phyloP scores from a whole-genome alignment of 2,797 vertebrate species.

The Oreonectes daqikongensis region DNA sequence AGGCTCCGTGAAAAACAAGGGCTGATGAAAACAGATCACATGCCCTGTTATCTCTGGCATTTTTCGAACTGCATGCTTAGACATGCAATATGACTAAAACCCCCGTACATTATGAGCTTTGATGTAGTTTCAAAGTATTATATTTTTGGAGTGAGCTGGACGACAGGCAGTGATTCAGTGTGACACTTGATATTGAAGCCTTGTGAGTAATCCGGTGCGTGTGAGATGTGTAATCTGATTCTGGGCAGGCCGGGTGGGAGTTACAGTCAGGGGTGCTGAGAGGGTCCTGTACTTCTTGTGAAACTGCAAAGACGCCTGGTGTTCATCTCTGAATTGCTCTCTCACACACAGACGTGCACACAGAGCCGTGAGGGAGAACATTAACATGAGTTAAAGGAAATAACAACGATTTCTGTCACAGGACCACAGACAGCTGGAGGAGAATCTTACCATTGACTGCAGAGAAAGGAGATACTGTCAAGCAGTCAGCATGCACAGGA shows the following conservation, averaged over 20 bases:
- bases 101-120: neutral
- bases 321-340: neutral
- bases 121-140: too few relatives aligned
- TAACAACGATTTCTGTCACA: neutral
- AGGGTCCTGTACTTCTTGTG: neutral
- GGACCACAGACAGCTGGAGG: neutral
- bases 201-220: neutral
- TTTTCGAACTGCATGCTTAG: neutral
- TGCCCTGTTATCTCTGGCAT: conserved; percentile 17
- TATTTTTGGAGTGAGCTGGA: neutral
- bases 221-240: conserved; percentile 29
- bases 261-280: neutral
- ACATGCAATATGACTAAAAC: neutral
- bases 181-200: neutral
- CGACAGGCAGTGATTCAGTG: neutral
- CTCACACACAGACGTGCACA: neutral
- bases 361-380: neutral
- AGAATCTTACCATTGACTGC: neutral
- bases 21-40: neutral
- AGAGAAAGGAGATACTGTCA: too few relatives aligned
- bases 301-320: neutral
- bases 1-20: neutral
- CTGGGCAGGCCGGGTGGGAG: conserved; percentile 22
- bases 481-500: conserved; percentile 24
- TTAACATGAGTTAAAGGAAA: neutral